Conservation (phyloP, 2,113 vertebrate genomes). For the Sakesphorus luctuosus region DNA sequence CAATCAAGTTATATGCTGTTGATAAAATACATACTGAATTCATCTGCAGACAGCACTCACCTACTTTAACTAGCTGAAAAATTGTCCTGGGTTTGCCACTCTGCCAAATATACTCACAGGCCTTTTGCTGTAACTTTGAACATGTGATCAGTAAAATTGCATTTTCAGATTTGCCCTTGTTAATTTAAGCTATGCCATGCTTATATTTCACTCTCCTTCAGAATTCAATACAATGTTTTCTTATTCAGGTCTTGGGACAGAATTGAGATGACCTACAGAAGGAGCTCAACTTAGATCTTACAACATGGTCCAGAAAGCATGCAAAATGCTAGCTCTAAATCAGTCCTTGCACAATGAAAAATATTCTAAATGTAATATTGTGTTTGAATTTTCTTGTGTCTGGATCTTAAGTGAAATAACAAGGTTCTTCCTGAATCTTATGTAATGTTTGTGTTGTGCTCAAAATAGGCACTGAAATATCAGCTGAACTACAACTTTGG, state of each 20-base stretch:
- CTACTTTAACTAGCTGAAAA: background rate
- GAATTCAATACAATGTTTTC: background rate
- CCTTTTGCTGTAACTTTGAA: background rate
- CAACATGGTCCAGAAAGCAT: background rate
- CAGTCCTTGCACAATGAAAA: background rate
- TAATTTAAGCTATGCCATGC: background rate
- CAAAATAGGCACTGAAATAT: background rate
- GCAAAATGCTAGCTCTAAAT: background rate
- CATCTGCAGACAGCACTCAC: background rate
- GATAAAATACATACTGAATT: background rate
- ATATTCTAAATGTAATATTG: accelerated
- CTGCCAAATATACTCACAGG: background rate
- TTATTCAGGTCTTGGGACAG: background rate
- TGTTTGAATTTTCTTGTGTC: background rate
- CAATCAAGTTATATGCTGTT: background rate
- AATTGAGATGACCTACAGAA: background rate
- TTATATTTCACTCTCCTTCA: background rate
- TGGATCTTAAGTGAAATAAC: background rate
- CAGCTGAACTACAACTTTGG: background rate
- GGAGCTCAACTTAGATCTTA: background rate
- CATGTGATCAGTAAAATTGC: background rate
- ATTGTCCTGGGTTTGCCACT: background rate
- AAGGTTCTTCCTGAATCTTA: background rate
- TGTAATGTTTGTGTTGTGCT: background rate
- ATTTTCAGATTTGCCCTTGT: background rate